phyloP scores from a whole-genome alignment of 2,797 vertebrate genomes.

The Myotis vivesi region DNA sequence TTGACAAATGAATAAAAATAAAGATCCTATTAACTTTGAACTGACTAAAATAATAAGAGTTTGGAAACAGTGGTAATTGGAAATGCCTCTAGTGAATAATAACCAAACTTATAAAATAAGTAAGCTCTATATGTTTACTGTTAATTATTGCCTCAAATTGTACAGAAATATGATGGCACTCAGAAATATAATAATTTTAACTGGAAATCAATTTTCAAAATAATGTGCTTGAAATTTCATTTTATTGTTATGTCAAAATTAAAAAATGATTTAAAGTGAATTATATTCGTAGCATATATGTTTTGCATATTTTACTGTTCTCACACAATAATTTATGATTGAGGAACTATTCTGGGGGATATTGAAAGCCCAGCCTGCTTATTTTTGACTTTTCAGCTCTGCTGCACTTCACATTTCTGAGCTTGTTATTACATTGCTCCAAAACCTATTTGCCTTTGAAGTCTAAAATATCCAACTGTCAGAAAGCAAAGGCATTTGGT shows the following conservation, averaged over 20 bases:
- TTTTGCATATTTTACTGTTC: conserved; percentile 12
- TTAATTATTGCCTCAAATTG: not conserved
- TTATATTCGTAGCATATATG: not conserved
- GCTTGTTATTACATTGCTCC: conserved; percentile 75
- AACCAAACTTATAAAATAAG: not conserved
- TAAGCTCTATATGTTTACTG: not conserved
- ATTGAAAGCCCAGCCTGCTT: conserved; percentile 54
- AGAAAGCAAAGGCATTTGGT: conserved; percentile 69
- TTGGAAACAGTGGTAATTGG: not conserved
- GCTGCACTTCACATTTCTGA: conserved; percentile 74
- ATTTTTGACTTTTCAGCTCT: conserved; percentile 76
- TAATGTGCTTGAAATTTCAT: not conserved
- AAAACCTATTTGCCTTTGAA: conserved; percentile 75
- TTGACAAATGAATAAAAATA: not conserved
- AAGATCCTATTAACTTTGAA: not conserved
- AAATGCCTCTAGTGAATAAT: not conserved
- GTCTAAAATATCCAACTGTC: conserved; percentile 69
- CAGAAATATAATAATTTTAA: not conserved
- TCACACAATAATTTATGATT: not conserved
- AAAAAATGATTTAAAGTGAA: not conserved
- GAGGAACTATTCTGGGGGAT: conserved; percentile 66
- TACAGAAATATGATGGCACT: not conserved
- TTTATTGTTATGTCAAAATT: not conserved
- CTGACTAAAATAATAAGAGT: not conserved
- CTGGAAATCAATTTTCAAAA: not conserved